Base-by-base conservation (phyloP, 2,113 vertebrate species). In the Todiramphus chloris region DNA sequence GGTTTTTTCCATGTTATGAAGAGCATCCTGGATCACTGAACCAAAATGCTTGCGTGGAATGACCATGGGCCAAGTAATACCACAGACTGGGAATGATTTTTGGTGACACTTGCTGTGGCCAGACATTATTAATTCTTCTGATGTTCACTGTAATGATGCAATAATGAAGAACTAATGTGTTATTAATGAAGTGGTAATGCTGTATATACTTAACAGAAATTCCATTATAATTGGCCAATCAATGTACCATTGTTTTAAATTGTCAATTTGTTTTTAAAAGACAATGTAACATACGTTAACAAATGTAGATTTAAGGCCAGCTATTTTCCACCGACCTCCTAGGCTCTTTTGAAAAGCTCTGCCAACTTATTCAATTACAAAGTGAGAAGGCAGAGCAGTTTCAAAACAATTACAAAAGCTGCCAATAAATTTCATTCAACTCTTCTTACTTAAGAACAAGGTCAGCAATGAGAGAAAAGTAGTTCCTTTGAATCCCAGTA, bases 381-480 rank as follows among this genome's bases (percentile, higher is more conserved):
- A 92, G 62, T 0, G 15, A 90, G 66, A 62, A 92, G 58, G 80
- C 86, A 94, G 66, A 90, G 35, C 68, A 83, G 83, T 94, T 96
- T 96, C 95, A 96, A 95, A 96, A 93, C 94, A 97, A 94, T 95
- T 96, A 95, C 67, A 95, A 90, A 96, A 94, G 83, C 92, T 97
- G 95, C 92, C 96, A 97, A 96, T 96, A 94, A 75, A 95, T 95
- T 93, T 76, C 73, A 90, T 76, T 93, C 80, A 84, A 18, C 53
- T 72, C 68, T 33, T 90, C 88, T 90, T 56, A 64, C 83, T 96
- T 90, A 75, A 82, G 66, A 85, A 81, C 76, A 81, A 94, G 86
- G 93, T 92, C 95, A 96, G 76, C 60, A 84, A 50, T 19, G 48
- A 91, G 28, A 83, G 10, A 83, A 80, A 77, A 81, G 56, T 16